Evolutionary conservation across 1,140 invertebrate species (phyloP).

Genomic region (Adelges cooleyi): DNA sequence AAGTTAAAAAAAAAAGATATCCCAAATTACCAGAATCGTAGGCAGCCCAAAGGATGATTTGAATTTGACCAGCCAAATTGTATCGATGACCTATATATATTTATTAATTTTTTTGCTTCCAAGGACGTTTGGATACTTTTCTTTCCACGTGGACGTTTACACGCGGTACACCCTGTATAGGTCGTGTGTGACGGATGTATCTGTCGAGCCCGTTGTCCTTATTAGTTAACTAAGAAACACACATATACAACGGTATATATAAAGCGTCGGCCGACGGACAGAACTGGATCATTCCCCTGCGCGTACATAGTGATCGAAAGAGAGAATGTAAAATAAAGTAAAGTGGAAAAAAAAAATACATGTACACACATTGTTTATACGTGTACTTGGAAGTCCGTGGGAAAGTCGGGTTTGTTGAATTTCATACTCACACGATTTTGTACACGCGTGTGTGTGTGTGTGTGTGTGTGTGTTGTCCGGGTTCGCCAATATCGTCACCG

Average conservation of each 20-base stretch:
- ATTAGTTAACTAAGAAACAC: not conserved
- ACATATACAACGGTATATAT: not conserved
- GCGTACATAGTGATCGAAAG: not conserved
- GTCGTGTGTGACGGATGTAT: not conserved
- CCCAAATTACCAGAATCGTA: too few species aligned
- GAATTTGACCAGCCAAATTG: too few species aligned
- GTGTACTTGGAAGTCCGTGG: not conserved
- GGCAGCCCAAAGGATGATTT: too few species aligned
- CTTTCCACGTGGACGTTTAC: too few species aligned
- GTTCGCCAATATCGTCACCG: not conserved
- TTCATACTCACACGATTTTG: not conserved
- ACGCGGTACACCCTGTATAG: too few species aligned
- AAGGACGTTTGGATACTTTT: too few species aligned
- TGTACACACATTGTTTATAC: not conserved
- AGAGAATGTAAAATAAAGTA: conserved; percentile 8
- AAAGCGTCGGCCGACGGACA: not conserved
- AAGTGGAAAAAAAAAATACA: not conserved
- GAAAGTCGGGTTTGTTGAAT: conserved; percentile 10
- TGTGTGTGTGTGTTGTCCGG: not conserved
- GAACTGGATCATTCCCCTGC: conserved; percentile 1
- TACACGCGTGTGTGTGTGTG: not conserved
- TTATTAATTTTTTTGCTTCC: too few species aligned
- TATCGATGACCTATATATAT: too few species aligned
- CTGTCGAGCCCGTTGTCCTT: not conserved
- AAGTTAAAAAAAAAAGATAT: too few species aligned